phyloP scores from a whole-genome alignment of 2,888 invertebrate species.

The Geotrupes spiniger region DNA sequence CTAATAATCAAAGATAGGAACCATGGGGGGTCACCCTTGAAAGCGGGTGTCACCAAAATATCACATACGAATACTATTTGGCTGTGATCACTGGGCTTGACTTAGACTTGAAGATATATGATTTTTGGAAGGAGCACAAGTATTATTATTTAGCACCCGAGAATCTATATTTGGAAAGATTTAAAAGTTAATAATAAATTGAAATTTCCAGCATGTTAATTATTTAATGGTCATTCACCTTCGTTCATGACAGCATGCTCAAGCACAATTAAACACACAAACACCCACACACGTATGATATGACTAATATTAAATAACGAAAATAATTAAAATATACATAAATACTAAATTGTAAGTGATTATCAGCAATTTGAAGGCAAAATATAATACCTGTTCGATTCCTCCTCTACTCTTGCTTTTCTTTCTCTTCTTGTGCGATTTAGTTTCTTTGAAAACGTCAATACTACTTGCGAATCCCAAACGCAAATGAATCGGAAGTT shows the following conservation, averaged over 20 bases:
- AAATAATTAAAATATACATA: conserved; percentile 18
- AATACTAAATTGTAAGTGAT: conserved; percentile 11
- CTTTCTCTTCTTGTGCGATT: conserved; percentile 44
- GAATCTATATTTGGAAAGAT: too few relatives aligned
- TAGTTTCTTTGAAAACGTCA: conserved; percentile 36
- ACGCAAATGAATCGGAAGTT: conserved; percentile 47
- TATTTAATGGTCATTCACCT: neutral
- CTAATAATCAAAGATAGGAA: too few relatives aligned
- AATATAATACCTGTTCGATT: conserved; percentile 51
- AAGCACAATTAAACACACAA: conserved; percentile 7
- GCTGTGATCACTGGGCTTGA: too few relatives aligned
- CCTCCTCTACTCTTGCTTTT: conserved; percentile 51
- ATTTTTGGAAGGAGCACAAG: too few relatives aligned
- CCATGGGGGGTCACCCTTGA: too few relatives aligned
- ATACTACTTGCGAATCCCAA: conserved; percentile 41
- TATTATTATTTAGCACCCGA: too few relatives aligned
- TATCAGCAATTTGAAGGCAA: conserved; percentile 22
- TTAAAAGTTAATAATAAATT: too few relatives aligned
- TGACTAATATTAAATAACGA: conserved; percentile 11
- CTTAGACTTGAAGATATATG: too few relatives aligned
- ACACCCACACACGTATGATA: conserved; percentile 6
- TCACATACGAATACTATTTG: too few relatives aligned
- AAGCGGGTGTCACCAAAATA: too few relatives aligned
- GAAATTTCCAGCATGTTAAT: too few relatives aligned
- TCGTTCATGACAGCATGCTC: conserved; percentile 1